Base-by-base conservation (phyloP, 1,140 invertebrate genomes). In the Psix sp. region DNA sequence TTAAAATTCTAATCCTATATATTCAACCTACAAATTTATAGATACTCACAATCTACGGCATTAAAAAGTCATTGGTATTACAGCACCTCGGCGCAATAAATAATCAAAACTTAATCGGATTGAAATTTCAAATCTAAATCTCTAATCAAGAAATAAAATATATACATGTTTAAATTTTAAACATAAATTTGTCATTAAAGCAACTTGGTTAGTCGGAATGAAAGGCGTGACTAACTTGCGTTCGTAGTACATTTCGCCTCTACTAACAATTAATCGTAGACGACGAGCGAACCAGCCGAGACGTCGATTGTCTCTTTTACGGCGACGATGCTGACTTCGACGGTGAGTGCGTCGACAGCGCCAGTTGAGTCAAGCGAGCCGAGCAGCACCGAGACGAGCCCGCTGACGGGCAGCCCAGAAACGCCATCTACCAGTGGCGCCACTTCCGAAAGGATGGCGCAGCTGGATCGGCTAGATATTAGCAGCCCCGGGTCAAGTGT, bases 221-320 rank as follows among this genome's bases (percentile, higher is more conserved):
- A 29, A 29, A 29, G 77, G 76, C 78, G 80, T 84, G 84, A 86
- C 84, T 87, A 86, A 86, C 83, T 52, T 79, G 62, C 7, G 43
- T 74, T 78, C 76, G 71, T 76, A 71, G 79, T 74, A 74, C 48
- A 86, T 80, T 81, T 78, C 80, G 84, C 84, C 84, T 84, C 75
- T 84, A 85, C 84, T 86, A 85, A 87, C 86, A 76, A 84, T 86
- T 83, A 84, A 46, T 31, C 83, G 67, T 82, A 86, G 82, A 86
- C 84, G 75, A 71, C 74, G 29, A 35, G 35, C 18, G 35, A 57
- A 15, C 13, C 13, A 9, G 21, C 43, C 17, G 36, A 48, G 35
- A 40, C 51, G 51, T 78, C 59, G 39, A 52, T 76, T 52, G 57
- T 83, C 15, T 82, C 87, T 36, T 63, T 66, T 17, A 57, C 62